Evolutionary conservation across 1,140 invertebrate genomes (phyloP).

Genomic region (Drosophila subobscura): DNA sequence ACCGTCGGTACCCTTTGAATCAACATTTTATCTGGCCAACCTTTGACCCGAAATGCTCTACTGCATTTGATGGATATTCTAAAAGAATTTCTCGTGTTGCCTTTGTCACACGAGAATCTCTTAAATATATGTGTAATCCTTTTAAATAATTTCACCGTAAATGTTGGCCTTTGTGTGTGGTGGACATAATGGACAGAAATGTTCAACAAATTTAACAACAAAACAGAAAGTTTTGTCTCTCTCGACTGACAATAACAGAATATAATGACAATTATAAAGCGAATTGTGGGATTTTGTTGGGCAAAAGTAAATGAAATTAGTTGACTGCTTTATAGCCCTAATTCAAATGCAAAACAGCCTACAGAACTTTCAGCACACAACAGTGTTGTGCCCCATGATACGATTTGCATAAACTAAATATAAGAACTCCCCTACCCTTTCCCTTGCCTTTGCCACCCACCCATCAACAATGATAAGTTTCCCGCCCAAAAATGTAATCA

Average conservation of each 20-base stretch:
- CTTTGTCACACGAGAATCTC: neutral
- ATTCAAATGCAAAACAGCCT: slow-evolving; percentile 44
- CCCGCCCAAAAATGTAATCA: slow-evolving; percentile 58
- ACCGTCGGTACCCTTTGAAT: too few species aligned
- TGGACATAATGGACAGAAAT: slow-evolving; percentile 30
- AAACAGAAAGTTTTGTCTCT: slow-evolving; percentile 41
- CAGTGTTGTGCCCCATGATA: slow-evolving; percentile 26
- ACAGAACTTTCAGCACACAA: slow-evolving; percentile 29
- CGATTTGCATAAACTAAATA: slow-evolving; percentile 23
- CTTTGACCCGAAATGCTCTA: neutral
- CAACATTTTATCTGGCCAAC: neutral
- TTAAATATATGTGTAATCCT: slow-evolving; percentile 2
- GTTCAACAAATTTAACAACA: slow-evolving; percentile 45
- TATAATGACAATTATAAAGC: slow-evolving; percentile 49
- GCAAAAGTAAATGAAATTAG: slow-evolving; percentile 58
- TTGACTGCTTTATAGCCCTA: slow-evolving; percentile 50
- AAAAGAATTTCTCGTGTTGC: neutral
- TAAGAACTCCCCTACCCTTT: too few species aligned
- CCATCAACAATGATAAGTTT: neutral
- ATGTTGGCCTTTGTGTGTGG: neutral
- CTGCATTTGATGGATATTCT: neutral
- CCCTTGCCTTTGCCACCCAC: neutral
- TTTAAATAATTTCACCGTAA: slow-evolving; percentile 31
- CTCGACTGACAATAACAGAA: slow-evolving; percentile 25
- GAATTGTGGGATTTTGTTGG: slow-evolving; percentile 24